phyloP scores from a whole-genome alignment of 2,113 vertebrate genomes.

The Erinaceus europaeus region DNA sequence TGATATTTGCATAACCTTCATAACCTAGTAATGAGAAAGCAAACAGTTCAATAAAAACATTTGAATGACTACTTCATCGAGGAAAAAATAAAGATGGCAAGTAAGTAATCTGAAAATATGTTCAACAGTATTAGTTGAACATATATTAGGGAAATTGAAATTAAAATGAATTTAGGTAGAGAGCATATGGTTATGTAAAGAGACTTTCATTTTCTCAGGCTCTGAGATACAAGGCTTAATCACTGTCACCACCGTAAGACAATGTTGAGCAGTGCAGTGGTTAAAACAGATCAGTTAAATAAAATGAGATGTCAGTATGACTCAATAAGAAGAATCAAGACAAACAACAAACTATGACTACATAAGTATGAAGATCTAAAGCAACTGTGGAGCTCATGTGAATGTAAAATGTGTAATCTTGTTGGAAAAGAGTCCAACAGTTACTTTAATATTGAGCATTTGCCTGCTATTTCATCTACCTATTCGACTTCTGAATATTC shows the following conservation, averaged over 20 bases:
- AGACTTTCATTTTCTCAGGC: no score
- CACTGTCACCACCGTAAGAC: no score
- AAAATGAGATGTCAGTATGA: not conserved
- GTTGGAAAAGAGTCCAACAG: not conserved
- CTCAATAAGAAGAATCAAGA: not conserved
- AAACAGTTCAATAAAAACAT: not conserved
- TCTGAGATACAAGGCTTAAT: no score
- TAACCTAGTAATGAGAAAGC: not conserved
- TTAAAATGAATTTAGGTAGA: no score
- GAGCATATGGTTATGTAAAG: no score
- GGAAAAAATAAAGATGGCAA: not conserved
- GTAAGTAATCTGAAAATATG: not conserved
- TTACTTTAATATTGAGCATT: not conserved
- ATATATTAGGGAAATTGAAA: not conserved
- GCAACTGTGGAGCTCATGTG: no score
- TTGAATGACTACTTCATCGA: not conserved
- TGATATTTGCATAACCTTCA: not conserved
- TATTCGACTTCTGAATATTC: not conserved
- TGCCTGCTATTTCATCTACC: not conserved
- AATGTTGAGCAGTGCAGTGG: no score
- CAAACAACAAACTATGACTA: not conserved
- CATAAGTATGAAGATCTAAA: no score
- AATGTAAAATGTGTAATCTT: no score
- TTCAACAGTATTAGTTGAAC: not conserved
- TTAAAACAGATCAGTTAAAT: no score